phyloP scores from a whole-genome alignment of 2,797 vertebrate species.

The Microctenopoma stevenorrisi region DNA sequence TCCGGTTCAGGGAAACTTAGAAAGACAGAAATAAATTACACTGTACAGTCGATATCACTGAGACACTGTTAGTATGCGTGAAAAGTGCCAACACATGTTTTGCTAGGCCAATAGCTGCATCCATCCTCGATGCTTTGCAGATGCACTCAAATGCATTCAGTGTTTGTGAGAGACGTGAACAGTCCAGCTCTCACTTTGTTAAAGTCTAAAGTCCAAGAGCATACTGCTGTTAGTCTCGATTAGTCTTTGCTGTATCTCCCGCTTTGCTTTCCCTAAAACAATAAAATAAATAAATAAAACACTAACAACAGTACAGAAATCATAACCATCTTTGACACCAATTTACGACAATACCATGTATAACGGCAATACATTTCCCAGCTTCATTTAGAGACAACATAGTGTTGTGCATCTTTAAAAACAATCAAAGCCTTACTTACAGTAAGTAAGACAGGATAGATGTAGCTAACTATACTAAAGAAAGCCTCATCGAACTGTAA shows the following conservation, averaged over 20 bases:
- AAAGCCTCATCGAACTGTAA: too few species aligned
- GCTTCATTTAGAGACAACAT: neutral
- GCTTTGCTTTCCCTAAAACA: slow-evolving; percentile 76
- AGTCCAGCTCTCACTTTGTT: slow-evolving; percentile 16
- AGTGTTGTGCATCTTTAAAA: neutral
- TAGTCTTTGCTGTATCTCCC: slow-evolving; percentile 77
- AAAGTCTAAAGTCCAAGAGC: slow-evolving; percentile 21
- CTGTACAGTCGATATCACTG: neutral
- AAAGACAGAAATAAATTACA: slow-evolving; percentile 21
- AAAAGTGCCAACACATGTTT: slow-evolving; percentile 6
- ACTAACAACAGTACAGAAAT: neutral
- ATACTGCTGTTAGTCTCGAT: slow-evolving; percentile 73
- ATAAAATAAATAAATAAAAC: neutral
- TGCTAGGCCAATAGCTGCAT: neutral
- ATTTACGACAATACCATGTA: neutral
- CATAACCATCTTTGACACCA: neutral
- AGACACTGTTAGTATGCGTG: slow-evolving; percentile 1
- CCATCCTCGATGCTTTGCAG: slow-evolving; percentile 21
- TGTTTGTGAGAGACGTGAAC: slow-evolving; percentile 16
- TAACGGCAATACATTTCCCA: neutral
- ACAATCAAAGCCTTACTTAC: too few species aligned
- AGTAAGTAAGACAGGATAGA: neutral
- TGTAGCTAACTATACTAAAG: neutral
- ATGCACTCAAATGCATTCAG: slow-evolving; percentile 4
- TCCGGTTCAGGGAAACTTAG: neutral